Base-by-base conservation (phyloP, 2,888 invertebrate genomes). In the Apamea crenata region DNA sequence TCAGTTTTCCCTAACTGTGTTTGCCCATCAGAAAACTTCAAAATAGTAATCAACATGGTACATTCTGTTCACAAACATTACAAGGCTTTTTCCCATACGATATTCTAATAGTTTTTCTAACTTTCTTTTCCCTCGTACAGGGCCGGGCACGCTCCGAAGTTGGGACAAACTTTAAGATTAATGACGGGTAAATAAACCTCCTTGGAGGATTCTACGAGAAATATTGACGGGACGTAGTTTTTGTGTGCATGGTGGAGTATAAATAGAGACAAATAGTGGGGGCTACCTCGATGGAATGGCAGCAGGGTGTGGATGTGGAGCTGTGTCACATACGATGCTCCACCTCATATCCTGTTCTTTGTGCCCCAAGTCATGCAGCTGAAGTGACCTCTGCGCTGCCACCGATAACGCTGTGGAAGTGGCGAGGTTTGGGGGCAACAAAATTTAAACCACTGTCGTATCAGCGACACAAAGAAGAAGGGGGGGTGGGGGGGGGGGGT, bases 151-250 rank as follows among this genome's bases (percentile, higher is more conserved):
- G 89, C 88, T 63, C 80, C 79, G 36, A 87, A 89, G 74, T 89
- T 89, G 47, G 80, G 65, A 74, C 75, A 74, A 89, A 89, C 80
- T 89, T 88, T 74, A 66, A 87, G 90, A 89, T 89, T 89, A 88
- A 89, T 87, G 89, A 85, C 81, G 79, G 73, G 87, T 81, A 89
- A 89, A 89, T 89, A 89, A 85, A 87, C 83, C 87, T 80, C 79
- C 78, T 12, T 40, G 59, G 84, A 74, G 84, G 75, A 76, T 82
- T 74, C 61, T 32, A 53, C 18, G 71, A 70, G 76, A 68, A 78
- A 87, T 82, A 67, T 71, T 50, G 74, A 47, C 44, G 53, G 53
- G 61, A 63, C 61, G 47, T 68, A 77, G 68, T 63, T 80, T 81
- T 80, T 66, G 29, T 65, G 40, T 50, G n/a, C 47, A 29, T 44